These are phyloP conservation scores for Ichneumoninae sp. DNA, from an alignment of 2,888 invertebrate genomes.

Conservation along the genomic window DNA sequence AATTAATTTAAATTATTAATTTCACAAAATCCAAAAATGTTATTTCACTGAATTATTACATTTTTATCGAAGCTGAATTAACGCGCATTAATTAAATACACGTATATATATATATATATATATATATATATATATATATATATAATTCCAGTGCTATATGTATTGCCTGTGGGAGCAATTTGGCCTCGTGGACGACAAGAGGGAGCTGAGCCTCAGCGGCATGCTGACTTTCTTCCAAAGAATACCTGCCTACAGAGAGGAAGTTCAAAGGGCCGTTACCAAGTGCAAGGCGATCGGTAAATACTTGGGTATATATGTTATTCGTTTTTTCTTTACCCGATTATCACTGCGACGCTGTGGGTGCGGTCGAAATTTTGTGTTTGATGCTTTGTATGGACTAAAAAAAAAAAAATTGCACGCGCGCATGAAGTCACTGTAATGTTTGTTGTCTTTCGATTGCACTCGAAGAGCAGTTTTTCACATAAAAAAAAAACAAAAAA, in stretches of 20 bases:
- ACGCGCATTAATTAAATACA: background rate
- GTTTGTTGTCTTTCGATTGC: constrained; percentile 30
- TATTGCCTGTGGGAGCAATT: constrained; percentile 83
- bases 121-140: background rate
- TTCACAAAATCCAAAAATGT: no score
- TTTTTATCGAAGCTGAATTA: no score
- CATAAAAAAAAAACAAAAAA: background rate
- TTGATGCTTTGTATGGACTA: background rate
- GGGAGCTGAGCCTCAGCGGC: constrained; percentile 79
- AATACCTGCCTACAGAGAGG: constrained; percentile 81
- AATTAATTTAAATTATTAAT: no score
- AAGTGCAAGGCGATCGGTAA: constrained; percentile 81
- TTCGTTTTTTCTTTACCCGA: constrained; percentile 52
- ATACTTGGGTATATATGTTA: constrained; percentile 77
- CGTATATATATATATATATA: background rate
- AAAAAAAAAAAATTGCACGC: constrained; percentile 17
- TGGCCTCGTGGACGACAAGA: constrained; percentile 81
- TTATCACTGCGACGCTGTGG: constrained; percentile 23
- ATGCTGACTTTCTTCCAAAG: constrained; percentile 82
- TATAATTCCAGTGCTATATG: constrained; percentile 81
- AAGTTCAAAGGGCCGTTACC: constrained; percentile 79
- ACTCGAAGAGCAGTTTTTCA: constrained; percentile 25
- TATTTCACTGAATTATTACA: no score
- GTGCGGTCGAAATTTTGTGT: constrained; percentile 52
- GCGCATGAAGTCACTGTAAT: constrained; percentile 1